Conservation (phyloP, 2,888 invertebrate genomes). For the Perithous albicinctus region DNA sequence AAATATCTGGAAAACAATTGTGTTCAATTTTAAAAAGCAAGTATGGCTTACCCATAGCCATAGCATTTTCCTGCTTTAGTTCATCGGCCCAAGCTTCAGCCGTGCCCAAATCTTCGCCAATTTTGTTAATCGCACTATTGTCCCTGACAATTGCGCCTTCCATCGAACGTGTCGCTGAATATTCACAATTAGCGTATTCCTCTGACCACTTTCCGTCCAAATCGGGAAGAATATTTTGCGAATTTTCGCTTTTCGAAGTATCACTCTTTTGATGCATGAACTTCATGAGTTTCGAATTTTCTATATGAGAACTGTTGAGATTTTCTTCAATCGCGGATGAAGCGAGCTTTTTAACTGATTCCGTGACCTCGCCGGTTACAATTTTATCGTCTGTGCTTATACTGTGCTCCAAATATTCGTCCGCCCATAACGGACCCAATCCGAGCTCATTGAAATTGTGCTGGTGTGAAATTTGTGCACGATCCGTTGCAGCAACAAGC, state of each 20-base stretch:
- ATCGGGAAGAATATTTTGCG: slow-evolving; percentile 80
- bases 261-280: slow-evolving; percentile 93
- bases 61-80: slow-evolving; percentile 75
- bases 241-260: slow-evolving; percentile 85
- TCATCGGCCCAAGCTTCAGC: slow-evolving; percentile 82
- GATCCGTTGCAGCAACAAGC: slow-evolving; percentile 59
- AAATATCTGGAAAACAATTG: no score
- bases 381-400: slow-evolving; percentile 77
- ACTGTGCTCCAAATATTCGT: slow-evolving; percentile 86
- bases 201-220: slow-evolving; percentile 85
- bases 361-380: slow-evolving; percentile 70
- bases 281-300: slow-evolving; percentile 93
- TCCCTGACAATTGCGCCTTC: slow-evolving; percentile 82
- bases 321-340: slow-evolving; percentile 87
- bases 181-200: slow-evolving; percentile 83
- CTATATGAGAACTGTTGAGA: slow-evolving; percentile 89
- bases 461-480: slow-evolving; percentile 40
- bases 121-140: slow-evolving; percentile 68
- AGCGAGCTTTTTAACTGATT: slow-evolving; percentile 83
- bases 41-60: slow-evolving; percentile 75
- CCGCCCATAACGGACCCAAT: slow-evolving; percentile 87
- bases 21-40: no score
- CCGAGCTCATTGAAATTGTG: slow-evolving; percentile 84
- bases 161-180: slow-evolving; percentile 80
- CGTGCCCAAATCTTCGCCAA: slow-evolving; percentile 76